Conservation (phyloP, 2,888 invertebrate genomes). For the Andrena minutula region DNA sequence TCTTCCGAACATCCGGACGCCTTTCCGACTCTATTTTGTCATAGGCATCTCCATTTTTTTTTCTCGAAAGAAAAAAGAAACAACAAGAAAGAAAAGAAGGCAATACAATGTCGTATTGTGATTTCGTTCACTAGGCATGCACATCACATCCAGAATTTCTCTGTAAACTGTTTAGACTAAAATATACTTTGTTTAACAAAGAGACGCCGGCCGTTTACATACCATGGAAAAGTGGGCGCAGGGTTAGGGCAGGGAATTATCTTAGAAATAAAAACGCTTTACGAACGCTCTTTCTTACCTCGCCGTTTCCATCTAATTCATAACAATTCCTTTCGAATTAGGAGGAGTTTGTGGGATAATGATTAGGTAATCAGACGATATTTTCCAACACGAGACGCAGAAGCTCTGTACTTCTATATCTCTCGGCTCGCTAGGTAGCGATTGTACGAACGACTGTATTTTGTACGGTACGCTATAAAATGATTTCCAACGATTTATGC, state of each 20-base stretch:
- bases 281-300: constrained; percentile 6
- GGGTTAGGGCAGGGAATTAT: constrained; percentile 3
- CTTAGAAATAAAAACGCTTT: constrained; percentile 17
- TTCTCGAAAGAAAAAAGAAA: background rate
- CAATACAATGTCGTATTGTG: constrained; percentile 23
- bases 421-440: constrained; percentile 31
- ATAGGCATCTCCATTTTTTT: constrained; percentile 43
- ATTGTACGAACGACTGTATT: constrained; percentile 28
- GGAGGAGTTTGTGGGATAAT: constrained; percentile 12
- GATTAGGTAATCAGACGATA: background rate
- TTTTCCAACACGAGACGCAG: constrained; percentile 11
- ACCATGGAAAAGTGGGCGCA: constrained; percentile 17
- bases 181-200: constrained; percentile 26
- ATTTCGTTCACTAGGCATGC: constrained; percentile 43
- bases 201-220: constrained; percentile 38
- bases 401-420: constrained; percentile 9
- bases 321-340: constrained; percentile 23
- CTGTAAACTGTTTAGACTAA: constrained; percentile 15
- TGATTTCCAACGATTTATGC: constrained; percentile 44
- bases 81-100: constrained; percentile 4
- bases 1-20: constrained; percentile 38
- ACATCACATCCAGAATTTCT: constrained; percentile 36
- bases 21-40: constrained; percentile 23
- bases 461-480: constrained; percentile 40
- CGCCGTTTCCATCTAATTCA: background rate